Percentiles rank a stretch among this genome's conserved stretches.
These are phyloP conservation scores for Cryptus viduatorius DNA, from an alignment of 2,888 invertebrate species.

Conservation along the genomic window DNA sequence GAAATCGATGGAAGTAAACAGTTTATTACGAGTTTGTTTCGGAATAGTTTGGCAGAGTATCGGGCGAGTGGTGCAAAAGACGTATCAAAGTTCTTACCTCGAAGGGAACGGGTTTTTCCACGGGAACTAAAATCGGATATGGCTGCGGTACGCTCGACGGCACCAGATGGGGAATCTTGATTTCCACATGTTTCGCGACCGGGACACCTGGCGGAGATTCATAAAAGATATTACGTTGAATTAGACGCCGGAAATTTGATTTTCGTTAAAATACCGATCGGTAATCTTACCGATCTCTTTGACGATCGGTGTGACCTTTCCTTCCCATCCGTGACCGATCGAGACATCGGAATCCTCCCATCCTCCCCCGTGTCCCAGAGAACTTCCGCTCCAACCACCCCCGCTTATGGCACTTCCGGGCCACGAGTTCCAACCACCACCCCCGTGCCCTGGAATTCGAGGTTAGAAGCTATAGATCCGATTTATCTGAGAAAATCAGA, in stretches of 20 bases:
- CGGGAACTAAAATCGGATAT: constrained; percentile 88
- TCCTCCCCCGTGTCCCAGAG: constrained; percentile 29
- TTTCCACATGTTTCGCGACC: constrained; percentile 86
- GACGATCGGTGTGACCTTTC: constrained; percentile 86
- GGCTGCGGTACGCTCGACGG: constrained; percentile 87
- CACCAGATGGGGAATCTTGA: constrained; percentile 86
- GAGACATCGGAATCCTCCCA: constrained; percentile 64
- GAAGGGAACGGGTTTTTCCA: constrained; percentile 87
- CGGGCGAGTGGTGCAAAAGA: too few relatives aligned
- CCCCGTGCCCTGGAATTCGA: constrained; percentile 42
- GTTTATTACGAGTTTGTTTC: too few relatives aligned
- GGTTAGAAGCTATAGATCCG: background rate
- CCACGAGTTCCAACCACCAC: constrained; percentile 60
- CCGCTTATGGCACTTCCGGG: constrained; percentile 42
- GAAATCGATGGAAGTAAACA: constrained; percentile 1
- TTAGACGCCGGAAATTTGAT: background rate
- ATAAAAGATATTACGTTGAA: background rate
- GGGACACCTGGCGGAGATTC: constrained; percentile 85
- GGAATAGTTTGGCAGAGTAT: too few relatives aligned
- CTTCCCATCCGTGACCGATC: constrained; percentile 77
- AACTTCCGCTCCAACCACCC: constrained; percentile 37
- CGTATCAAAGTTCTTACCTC: constrained; percentile 66
- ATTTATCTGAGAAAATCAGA: background rate
- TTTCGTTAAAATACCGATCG: too few relatives aligned
- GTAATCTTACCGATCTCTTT: constrained; percentile 86